A percentile compares a stretch with the other conserved stretches of the same genome.
Conservation (phyloP, 2,113 vertebrate genomes). For the Symphodus melops region DNA sequence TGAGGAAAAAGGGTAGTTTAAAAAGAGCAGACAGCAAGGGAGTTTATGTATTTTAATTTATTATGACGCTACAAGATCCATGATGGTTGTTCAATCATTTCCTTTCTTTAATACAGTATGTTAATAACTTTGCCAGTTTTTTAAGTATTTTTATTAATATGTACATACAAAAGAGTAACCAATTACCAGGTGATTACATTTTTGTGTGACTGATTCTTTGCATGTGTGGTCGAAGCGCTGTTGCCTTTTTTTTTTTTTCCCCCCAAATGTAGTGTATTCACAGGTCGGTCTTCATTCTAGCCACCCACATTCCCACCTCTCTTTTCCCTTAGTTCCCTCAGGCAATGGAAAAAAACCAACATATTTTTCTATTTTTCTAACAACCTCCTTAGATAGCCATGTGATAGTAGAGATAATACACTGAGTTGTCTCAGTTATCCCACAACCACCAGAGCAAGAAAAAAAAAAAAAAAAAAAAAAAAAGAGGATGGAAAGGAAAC, state of each 20-base stretch:
- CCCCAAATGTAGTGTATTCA: slow-evolving; percentile 68
- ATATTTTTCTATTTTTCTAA: slow-evolving; percentile 14
- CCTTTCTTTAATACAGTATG: slow-evolving; percentile 63
- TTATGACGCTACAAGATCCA: slow-evolving; percentile 72
- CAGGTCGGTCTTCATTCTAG: slow-evolving; percentile 55
- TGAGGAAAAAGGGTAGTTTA: background rate
- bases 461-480: slow-evolving; percentile 38
- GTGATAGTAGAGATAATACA: slow-evolving; percentile 45
- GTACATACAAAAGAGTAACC: slow-evolving; percentile 77
- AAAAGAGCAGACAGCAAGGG: slow-evolving; percentile 57
- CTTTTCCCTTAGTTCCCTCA: slow-evolving; percentile 35
- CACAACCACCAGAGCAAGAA: slow-evolving; percentile 32
- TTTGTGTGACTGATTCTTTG: slow-evolving; percentile 53
- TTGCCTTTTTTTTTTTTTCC: slow-evolving; percentile 35
- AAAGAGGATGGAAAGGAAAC: slow-evolving; percentile 26
- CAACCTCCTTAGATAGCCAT: slow-evolving; percentile 17
- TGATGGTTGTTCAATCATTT: slow-evolving; percentile 51
- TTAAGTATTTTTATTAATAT: slow-evolving; percentile 52
- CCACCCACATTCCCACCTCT: slow-evolving; percentile 27
- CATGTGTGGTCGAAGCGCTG: slow-evolving; percentile 50
- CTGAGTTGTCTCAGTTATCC: slow-evolving; percentile 46
- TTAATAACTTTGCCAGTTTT: slow-evolving; percentile 66
- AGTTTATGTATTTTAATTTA: slow-evolving; percentile 70
- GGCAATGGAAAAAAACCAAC: slow-evolving; percentile 39
- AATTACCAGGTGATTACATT: slow-evolving; percentile 65